Percentiles rank a stretch among this genome's conserved stretches.
These are phyloP conservation scores for Thalassoma bifasciatum DNA, from an alignment of 2,113 vertebrate species.

Conservation along the genomic window DNA sequence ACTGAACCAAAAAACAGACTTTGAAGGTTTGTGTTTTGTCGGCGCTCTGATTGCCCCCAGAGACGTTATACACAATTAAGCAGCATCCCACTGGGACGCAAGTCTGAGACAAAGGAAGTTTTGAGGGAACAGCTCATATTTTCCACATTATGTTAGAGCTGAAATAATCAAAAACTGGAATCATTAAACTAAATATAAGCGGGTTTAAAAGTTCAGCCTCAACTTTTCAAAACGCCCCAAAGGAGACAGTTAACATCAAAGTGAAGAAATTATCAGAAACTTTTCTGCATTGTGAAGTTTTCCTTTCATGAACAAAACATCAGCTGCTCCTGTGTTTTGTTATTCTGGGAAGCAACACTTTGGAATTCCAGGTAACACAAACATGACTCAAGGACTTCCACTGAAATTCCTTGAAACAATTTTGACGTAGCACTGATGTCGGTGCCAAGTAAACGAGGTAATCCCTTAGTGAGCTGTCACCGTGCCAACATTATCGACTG, in stretches of 20 bases:
- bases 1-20: slow-evolving; percentile 34
- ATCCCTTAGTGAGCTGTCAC: too few species aligned
- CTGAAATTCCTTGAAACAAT: not conserved
- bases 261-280: too few species aligned
- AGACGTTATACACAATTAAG: slow-evolving; percentile 14
- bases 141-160: not conserved
- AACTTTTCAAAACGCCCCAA: not conserved
- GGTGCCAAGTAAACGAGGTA: too few species aligned
- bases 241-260: too few species aligned
- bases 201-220: too few species aligned
- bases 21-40: slow-evolving; percentile 29
- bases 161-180: slow-evolving; percentile 4
- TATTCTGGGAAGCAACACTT: too few species aligned
- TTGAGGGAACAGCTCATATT: not conserved
- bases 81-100: slow-evolving; percentile 10
- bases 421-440: not conserved
- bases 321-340: too few species aligned
- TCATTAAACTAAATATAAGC: not conserved
- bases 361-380: too few species aligned
- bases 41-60: slow-evolving; percentile 16
- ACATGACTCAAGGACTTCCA: not conserved
- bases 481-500: too few species aligned
- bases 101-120: slow-evolving; percentile 1
- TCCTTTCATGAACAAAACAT: too few species aligned
- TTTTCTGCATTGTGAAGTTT: too few species aligned